Percentiles rank a stretch among this genome's conserved stretches.
Conservation (phyloP, 1,140 invertebrate genomes). For the Calliopsis andreniformis region DNA sequence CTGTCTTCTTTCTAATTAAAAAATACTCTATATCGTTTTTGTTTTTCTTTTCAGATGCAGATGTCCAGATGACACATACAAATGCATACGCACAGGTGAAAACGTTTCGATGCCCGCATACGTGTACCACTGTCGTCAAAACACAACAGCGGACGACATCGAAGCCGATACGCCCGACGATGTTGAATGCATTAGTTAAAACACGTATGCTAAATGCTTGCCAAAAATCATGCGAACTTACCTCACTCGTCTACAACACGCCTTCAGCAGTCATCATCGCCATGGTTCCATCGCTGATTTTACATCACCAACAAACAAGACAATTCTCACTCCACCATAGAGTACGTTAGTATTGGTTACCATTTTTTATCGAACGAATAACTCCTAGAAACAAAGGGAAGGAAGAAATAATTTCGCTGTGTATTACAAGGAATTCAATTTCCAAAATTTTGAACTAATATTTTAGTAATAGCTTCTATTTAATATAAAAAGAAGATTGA, state of each 20-base stretch:
- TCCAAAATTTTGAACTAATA: too few relatives aligned
- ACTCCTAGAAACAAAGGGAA: too few relatives aligned
- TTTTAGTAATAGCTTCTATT: too few relatives aligned
- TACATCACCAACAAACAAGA: background rate
- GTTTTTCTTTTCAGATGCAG: conserved; percentile 81
- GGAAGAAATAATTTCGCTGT: too few relatives aligned
- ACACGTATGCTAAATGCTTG: background rate
- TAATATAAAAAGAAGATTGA: too few relatives aligned
- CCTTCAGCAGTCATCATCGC: background rate
- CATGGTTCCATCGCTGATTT: background rate
- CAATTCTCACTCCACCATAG: background rate
- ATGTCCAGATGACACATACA: conserved; percentile 78
- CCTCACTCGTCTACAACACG: background rate
- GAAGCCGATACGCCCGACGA: conserved; percentile 53
- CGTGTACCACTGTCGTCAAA: conserved; percentile 82
- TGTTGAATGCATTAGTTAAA: conserved; percentile 25
- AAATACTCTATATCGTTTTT: background rate
- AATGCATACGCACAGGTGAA: conserved; percentile 82
- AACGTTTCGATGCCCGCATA: conserved; percentile 83
- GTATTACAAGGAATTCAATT: too few relatives aligned
- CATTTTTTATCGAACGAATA: too few relatives aligned
- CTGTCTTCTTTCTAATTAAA: too few relatives aligned
- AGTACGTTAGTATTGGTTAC: too few relatives aligned
- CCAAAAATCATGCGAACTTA: conserved; percentile 1
- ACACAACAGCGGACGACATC: conserved; percentile 71